phyloP scores from a whole-genome alignment of 1,140 invertebrate genomes.

The Ceratitis capitata region DNA sequence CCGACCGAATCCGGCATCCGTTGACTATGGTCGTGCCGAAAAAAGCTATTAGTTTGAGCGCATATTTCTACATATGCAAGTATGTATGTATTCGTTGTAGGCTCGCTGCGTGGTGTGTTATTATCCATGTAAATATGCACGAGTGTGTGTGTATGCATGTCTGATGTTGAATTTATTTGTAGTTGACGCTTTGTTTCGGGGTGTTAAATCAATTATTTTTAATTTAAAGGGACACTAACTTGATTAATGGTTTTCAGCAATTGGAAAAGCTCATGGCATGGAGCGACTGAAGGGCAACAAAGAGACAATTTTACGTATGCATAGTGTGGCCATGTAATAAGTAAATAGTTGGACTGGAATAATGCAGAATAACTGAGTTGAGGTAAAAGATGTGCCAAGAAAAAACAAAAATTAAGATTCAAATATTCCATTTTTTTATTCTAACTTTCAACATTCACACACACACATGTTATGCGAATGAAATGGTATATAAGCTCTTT shows the following conservation, averaged over 20 bases:
- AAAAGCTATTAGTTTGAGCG: background rate
- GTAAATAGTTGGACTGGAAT: too few species aligned
- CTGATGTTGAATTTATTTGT: background rate
- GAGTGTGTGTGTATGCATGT: background rate
- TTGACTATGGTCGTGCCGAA: background rate
- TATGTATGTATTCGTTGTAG: constrained; percentile 6
- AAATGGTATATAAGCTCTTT: too few species aligned
- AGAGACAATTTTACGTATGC: background rate
- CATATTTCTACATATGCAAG: background rate
- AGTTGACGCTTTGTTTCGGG: background rate
- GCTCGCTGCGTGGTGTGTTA: background rate
- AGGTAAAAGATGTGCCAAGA: background rate
- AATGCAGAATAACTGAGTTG: background rate
- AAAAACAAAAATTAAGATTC: too few species aligned
- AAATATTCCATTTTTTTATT: too few species aligned
- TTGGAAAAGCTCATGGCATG: constrained; percentile 38
- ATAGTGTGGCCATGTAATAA: background rate
- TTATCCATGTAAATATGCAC: background rate
- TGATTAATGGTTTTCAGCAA: constrained; percentile 44
- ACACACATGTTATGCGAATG: too few species aligned
- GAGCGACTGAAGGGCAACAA: background rate
- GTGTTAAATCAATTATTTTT: constrained; percentile 48
- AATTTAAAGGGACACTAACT: constrained; percentile 43
- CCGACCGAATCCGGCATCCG: background rate
- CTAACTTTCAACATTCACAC: too few species aligned